A percentile compares a stretch with the other conserved stretches of the same genome.
phyloP scores from a whole-genome alignment of 2,797 vertebrate genomes.

The Clarias platycephalus region DNA sequence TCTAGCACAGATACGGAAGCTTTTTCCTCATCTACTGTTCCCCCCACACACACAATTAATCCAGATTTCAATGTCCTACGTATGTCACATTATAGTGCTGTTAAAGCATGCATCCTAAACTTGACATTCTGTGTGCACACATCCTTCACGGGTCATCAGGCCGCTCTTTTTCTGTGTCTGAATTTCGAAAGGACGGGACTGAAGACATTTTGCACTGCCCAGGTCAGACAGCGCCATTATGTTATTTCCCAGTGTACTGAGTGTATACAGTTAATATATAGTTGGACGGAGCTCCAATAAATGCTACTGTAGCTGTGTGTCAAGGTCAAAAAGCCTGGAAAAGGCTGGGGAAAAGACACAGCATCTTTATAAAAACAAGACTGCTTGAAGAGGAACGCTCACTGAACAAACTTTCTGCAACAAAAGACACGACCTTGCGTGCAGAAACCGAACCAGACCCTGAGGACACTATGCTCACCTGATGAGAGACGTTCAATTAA shows the following conservation, averaged over 20 bases:
- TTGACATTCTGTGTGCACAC: no score
- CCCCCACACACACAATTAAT: neutral
- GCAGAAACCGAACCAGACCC: neutral
- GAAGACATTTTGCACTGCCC: neutral
- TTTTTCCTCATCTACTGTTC: constrained; percentile 20
- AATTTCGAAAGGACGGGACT: neutral
- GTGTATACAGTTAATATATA: neutral
- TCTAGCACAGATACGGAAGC: constrained; percentile 1
- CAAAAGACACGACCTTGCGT: neutral
- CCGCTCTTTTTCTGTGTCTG: neutral
- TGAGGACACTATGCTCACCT: neutral
- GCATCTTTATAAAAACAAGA: neutral
- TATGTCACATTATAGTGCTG: neutral
- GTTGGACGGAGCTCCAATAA: neutral
- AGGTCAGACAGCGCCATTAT: neutral
- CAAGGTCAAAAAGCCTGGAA: neutral
- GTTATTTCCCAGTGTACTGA: neutral
- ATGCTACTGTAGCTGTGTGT: neutral
- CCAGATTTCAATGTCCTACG: neutral
- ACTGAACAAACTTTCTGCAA: neutral
- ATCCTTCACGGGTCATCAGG: neutral
- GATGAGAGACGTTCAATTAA: neutral
- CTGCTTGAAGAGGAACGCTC: neutral
- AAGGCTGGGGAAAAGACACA: neutral
- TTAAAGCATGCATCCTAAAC: neutral